Conservation (phyloP, 2,113 vertebrate genomes). For the Charina bottae region DNA sequence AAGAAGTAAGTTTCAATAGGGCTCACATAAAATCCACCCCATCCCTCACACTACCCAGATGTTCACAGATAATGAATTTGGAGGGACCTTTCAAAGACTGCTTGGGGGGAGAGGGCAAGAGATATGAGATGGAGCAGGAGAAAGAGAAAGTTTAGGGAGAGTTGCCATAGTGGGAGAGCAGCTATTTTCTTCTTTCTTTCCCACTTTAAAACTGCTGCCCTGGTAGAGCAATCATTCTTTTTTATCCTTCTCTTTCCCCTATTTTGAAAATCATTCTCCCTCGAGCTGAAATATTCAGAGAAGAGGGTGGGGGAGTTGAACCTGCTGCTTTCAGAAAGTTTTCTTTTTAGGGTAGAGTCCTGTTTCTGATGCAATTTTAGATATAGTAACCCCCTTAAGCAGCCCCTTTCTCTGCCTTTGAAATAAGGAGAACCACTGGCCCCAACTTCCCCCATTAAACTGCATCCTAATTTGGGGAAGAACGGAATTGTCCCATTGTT, state of each 20-base stretch:
- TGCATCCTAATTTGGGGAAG: too few relatives aligned
- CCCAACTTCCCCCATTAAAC: too few relatives aligned
- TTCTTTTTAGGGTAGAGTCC: not conserved
- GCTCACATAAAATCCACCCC: not conserved
- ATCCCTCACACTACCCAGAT: too few relatives aligned
- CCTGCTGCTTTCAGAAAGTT: not conserved
- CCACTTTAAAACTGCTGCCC: not conserved
- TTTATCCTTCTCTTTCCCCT: not conserved
- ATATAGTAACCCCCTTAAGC: not conserved
- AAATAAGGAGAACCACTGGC: too few relatives aligned
- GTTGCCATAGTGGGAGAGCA: not conserved
- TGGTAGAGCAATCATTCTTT: not conserved
- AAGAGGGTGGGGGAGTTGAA: not conserved
- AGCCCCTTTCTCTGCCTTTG: too few relatives aligned
- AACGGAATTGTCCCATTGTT: too few relatives aligned
- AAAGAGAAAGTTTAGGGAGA: not conserved
- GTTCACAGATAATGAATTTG: not conserved
- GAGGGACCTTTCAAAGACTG: not conserved
- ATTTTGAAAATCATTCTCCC: not conserved
- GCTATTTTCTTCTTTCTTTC: not conserved
- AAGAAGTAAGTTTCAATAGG: not conserved
- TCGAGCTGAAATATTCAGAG: not conserved
- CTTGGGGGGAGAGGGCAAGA: not conserved
- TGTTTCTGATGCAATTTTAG: not conserved
- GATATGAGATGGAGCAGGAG: not conserved